phyloP scores from a whole-genome alignment of 2,797 vertebrate species.

The Xenopus petersii region DNA sequence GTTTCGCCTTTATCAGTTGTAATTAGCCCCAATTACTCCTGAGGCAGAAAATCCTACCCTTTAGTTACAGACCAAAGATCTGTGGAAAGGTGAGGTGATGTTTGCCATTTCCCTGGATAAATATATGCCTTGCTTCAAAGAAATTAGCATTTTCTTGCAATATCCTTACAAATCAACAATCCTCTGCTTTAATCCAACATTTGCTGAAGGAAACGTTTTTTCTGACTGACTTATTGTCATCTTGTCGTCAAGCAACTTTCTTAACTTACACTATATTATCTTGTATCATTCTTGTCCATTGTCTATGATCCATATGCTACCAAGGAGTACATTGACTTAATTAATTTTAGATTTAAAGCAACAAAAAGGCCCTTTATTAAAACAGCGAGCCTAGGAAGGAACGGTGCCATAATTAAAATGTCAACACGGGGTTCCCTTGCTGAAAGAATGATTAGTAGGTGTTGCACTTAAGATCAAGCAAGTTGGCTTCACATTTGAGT shows the following conservation, averaged over 20 bases:
- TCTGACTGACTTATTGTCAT: slow-evolving; percentile 38
- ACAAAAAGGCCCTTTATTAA: slow-evolving; percentile 66
- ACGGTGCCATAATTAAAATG: slow-evolving; percentile 66
- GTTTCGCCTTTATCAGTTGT: not conserved
- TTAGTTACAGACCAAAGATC: not conserved
- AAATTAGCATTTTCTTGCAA: slow-evolving; percentile 37
- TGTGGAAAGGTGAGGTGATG: slow-evolving; percentile 18
- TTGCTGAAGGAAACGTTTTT: slow-evolving; percentile 34
- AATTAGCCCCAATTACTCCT: slow-evolving; percentile 3
- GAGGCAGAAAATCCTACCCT: not conserved
- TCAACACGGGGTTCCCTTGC: slow-evolving; percentile 62
- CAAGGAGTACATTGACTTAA: slow-evolving; percentile 63
- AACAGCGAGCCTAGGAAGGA: slow-evolving; percentile 55
- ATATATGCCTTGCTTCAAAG: slow-evolving; percentile 18
- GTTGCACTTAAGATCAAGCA: slow-evolving; percentile 58
- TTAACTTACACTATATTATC: slow-evolving; percentile 53
- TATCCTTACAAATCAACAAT: slow-evolving; percentile 39
- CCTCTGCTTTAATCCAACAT: slow-evolving; percentile 21
- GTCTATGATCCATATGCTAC: slow-evolving; percentile 56
- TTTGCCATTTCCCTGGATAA: slow-evolving; percentile 8
- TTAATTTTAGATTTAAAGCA: slow-evolving; percentile 69
- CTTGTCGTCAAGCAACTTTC: slow-evolving; percentile 37
- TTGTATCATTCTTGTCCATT: slow-evolving; percentile 60
- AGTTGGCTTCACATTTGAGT: slow-evolving; percentile 53
- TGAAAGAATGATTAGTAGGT: slow-evolving; percentile 64